Evolutionary conservation across 2,113 vertebrate species (phyloP).

Genomic region (Mastomys natalensis): DNA sequence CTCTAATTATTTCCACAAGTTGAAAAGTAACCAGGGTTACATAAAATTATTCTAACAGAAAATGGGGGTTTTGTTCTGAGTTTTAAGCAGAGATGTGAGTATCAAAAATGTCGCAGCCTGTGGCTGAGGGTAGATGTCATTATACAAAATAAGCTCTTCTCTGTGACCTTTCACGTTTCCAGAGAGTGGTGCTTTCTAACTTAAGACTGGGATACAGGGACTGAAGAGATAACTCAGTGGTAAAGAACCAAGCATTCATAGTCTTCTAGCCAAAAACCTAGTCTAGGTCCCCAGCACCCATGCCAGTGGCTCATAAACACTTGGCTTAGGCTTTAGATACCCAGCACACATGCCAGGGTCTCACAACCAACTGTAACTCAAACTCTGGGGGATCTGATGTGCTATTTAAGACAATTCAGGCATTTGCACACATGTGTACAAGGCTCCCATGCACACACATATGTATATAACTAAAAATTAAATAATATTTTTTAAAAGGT

Average conservation of each 20-base stretch:
- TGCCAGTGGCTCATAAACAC: neutral
- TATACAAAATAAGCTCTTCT: neutral
- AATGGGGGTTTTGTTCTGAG: slow-evolving; percentile 79
- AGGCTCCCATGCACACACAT: neutral
- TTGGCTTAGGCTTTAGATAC: neutral
- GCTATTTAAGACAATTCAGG: neutral
- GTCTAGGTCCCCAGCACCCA: neutral
- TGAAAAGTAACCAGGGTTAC: slow-evolving; percentile 87
- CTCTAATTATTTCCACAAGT: slow-evolving; percentile 90
- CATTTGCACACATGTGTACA: neutral
- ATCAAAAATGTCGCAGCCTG: neutral
- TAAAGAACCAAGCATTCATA: neutral
- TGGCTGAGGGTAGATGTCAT: neutral
- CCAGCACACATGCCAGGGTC: neutral
- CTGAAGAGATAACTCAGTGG: no score
- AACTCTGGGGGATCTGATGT: neutral
- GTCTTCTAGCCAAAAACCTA: neutral
- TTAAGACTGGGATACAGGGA: neutral
- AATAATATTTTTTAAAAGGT: neutral
- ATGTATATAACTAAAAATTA: neutral
- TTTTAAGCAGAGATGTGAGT: slow-evolving; percentile 76
- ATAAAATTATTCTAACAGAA: slow-evolving; percentile 85
- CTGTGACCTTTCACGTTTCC: neutral
- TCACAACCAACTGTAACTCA: neutral
- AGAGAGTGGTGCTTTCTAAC: neutral